Conservation (phyloP, 1,140 invertebrate genomes). For the Ruditapes philippinarum region DNA sequence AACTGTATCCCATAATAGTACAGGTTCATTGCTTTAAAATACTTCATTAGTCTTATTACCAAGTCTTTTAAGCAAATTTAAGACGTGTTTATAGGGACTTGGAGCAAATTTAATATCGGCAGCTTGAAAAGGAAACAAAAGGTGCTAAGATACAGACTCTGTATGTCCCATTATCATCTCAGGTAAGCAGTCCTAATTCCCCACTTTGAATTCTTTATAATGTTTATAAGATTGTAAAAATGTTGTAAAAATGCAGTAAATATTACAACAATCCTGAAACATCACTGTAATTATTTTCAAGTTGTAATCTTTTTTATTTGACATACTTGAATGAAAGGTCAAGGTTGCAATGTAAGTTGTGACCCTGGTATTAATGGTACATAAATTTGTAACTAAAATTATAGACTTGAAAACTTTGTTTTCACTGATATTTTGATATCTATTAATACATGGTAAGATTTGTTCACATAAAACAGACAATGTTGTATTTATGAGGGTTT, state of each 20-base stretch:
- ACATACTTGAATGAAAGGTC: too few species aligned
- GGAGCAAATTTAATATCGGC: slow-evolving; percentile 14
- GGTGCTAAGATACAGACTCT: slow-evolving; percentile 7
- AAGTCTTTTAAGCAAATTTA: slow-evolving; percentile 38
- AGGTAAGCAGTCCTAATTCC: neutral
- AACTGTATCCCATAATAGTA: slow-evolving; percentile 20
- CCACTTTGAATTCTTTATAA: neutral
- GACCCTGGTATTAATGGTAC: too few species aligned
- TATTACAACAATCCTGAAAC: neutral
- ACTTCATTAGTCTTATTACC: slow-evolving; percentile 34
- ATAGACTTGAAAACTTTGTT: too few species aligned
- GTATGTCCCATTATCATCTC: neutral
- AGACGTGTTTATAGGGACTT: slow-evolving; percentile 26
- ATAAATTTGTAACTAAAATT: too few species aligned
- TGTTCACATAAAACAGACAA: too few species aligned
- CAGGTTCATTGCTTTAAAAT: slow-evolving; percentile 26
- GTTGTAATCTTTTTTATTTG: too few species aligned
- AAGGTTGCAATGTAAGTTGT: too few species aligned
- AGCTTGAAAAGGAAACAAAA: slow-evolving; percentile 2
- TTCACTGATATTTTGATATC: too few species aligned
- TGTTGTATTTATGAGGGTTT: too few species aligned
- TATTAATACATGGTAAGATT: too few species aligned
- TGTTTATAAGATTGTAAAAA: neutral
- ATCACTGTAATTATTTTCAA: slow-evolving; percentile 6
- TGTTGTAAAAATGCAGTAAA: too few species aligned